phyloP scores from a whole-genome alignment of 2,797 vertebrate genomes.

The Enteromius anoplus region DNA sequence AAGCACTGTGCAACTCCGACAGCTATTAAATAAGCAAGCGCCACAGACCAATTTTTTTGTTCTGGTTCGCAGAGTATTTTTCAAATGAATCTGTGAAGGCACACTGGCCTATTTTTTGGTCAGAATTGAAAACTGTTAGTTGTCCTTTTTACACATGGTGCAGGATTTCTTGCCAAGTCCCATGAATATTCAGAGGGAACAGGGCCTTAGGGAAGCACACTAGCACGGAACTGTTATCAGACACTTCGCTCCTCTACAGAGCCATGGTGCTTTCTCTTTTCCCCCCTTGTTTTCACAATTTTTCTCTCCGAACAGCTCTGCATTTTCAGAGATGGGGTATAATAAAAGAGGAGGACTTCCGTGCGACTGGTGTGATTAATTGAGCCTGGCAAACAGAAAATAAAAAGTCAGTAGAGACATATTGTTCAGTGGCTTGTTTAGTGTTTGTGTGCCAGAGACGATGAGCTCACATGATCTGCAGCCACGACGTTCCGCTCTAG shows the following conservation, averaged over 20 bases:
- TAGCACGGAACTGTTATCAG: conserved; percentile 71
- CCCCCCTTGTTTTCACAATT: background rate
- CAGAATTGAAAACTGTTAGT: conserved; percentile 70
- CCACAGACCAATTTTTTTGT: conserved; percentile 3
- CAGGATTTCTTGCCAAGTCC: conserved; percentile 68
- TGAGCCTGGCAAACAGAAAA: conserved; percentile 78
- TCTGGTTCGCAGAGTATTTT: background rate
- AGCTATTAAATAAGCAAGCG: conserved; percentile 5
- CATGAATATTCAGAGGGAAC: conserved; percentile 72
- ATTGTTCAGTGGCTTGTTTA: conserved; percentile 65
- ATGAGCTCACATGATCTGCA: conserved; percentile 67
- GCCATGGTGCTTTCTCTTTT: conserved; percentile 1
- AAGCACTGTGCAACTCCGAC: background rate
- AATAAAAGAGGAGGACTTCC: conserved; percentile 64
- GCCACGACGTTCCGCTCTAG: conserved; percentile 61
- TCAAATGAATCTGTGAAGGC: background rate
- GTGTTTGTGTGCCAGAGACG: conserved; percentile 60
- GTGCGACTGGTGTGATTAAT: conserved; percentile 76
- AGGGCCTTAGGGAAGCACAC: conserved; percentile 68
- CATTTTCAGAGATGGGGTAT: conserved; percentile 48
- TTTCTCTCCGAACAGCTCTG: conserved; percentile 34
- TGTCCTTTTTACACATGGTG: conserved; percentile 66
- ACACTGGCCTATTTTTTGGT: background rate
- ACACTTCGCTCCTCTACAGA: conserved; percentile 45
- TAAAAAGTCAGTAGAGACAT: conserved; percentile 69